Conservation (phyloP, 1,140 invertebrate species). For the Eciton burchellii region DNA sequence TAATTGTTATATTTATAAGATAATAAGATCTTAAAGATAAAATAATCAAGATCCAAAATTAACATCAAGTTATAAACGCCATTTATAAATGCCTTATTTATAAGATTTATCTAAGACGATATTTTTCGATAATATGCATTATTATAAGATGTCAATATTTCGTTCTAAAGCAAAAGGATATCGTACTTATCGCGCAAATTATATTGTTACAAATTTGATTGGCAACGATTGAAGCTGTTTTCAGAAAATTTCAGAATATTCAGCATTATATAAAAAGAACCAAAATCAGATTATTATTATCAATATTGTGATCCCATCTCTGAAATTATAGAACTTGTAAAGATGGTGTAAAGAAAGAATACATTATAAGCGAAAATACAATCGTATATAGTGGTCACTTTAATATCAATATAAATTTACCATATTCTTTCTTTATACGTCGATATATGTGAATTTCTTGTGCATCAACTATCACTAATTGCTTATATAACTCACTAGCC, state of each 20-base stretch:
- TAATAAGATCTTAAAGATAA: constrained; percentile 45
- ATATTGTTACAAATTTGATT: neutral
- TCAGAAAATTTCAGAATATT: constrained; percentile 32
- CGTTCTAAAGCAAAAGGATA: constrained; percentile 10
- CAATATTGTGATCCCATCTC: constrained; percentile 1
- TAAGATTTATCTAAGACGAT: constrained; percentile 41
- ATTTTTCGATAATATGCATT: constrained; percentile 56
- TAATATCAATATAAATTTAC: constrained; percentile 54
- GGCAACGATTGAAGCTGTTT: neutral
- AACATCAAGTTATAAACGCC: constrained; percentile 9
- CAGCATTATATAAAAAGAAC: neutral
- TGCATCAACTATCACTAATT: constrained; percentile 59
- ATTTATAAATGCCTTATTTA: constrained; percentile 46
- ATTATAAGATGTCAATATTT: constrained; percentile 60
- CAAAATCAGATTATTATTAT: neutral
- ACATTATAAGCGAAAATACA: constrained; percentile 9
- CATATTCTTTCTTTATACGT: constrained; percentile 60
- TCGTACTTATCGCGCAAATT: neutral
- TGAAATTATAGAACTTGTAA: neutral
- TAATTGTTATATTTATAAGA: constrained; percentile 26
- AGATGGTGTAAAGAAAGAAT: neutral
- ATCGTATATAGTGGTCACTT: constrained; percentile 22
- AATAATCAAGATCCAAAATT: constrained; percentile 44
- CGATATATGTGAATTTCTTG: constrained; percentile 59
- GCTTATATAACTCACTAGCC: constrained; percentile 58